Percentiles rank a stretch among this genome's conserved stretches.
These are phyloP conservation scores for Chloroceryle inda DNA, from an alignment of 2,797 vertebrate genomes.

Conservation along the genomic window DNA sequence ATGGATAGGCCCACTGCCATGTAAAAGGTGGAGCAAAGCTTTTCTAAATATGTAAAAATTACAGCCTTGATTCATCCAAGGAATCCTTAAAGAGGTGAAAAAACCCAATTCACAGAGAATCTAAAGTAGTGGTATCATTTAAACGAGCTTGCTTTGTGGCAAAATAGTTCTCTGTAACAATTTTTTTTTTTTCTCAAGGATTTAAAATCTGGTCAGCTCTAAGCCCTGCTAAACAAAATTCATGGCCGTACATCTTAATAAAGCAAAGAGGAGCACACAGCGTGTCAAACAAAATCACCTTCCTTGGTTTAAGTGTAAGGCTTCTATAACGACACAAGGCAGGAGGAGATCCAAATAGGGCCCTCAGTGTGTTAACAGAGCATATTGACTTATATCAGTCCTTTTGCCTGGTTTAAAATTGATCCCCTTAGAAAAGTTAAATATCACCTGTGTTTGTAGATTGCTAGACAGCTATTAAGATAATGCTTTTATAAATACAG, in stretches of 20 bases:
- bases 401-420: slow-evolving; percentile 80
- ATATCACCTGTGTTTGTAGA: slow-evolving; percentile 85
- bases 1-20: background rate
- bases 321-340: slow-evolving; percentile 10
- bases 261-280: slow-evolving; percentile 2
- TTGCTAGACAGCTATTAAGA: slow-evolving; percentile 83
- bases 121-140: background rate
- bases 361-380: slow-evolving; percentile 67
- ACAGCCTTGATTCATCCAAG: background rate
- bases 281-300: slow-evolving; percentile 16
- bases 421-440: slow-evolving; percentile 85
- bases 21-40: background rate
- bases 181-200: background rate
- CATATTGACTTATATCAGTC: slow-evolving; percentile 78
- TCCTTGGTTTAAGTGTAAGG: background rate
- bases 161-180: background rate
- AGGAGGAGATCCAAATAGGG: slow-evolving; percentile 31
- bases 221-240: slow-evolving; percentile 51
- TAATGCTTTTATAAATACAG: slow-evolving; percentile 88
- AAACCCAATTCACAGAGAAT: background rate
- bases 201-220: slow-evolving; percentile 35
- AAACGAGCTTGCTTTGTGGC: background rate
- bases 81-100: background rate
- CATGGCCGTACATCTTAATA: slow-evolving; percentile 73
- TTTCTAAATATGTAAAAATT: background rate